Base-by-base conservation (phyloP, 2,888 invertebrate genomes). In the Sesamia inferens region DNA sequence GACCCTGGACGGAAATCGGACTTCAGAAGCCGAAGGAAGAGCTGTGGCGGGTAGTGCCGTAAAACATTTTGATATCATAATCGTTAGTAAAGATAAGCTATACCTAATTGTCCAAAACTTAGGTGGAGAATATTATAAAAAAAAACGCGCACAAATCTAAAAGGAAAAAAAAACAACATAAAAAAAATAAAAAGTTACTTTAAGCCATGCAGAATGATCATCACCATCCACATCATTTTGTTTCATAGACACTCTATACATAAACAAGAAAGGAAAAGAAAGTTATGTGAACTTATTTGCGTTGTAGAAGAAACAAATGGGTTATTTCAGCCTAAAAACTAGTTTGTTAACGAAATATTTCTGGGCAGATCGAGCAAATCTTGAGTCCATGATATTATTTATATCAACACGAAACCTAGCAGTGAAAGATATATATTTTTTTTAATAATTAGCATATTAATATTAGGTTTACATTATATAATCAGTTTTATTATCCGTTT, bases 1-100 rank as follows among this genome's bases (percentile, higher is more conserved):
- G 88, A 74, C 92, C 91, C 92, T 77, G 78, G 89, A 77, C 87
- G 79, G 81, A 85, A 71, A 72, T 86, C 82, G 79, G 68, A 81
- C 74, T 76, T 65, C 73, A 73, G 58, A 61, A 61, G 44, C 68
- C 68, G 79, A 78, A 72, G 57, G 61, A 81, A 11, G 47, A 78
- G 82, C 66, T 85, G 51, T 14, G 71, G 81, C 77, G 80, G 70
- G 39, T 14, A 66, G 22, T 39, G 22, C n/a, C 5, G 51, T 8
- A 22, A 55, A 55, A 75, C 39, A 66, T 71, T 79, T 62, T 66
- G 22, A 24, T 22, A 71, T 3, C 31, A 31, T 31, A 31, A 31
- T 3, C 31, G 31, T 31, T 2, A 31, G 2, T 31, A 2, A 31
- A 31, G 31, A 31, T 2, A 31, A 31, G 1, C 2, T 31, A 31